phyloP scores from a whole-genome alignment of 2,888 invertebrate species.

The Tipula helvola region DNA sequence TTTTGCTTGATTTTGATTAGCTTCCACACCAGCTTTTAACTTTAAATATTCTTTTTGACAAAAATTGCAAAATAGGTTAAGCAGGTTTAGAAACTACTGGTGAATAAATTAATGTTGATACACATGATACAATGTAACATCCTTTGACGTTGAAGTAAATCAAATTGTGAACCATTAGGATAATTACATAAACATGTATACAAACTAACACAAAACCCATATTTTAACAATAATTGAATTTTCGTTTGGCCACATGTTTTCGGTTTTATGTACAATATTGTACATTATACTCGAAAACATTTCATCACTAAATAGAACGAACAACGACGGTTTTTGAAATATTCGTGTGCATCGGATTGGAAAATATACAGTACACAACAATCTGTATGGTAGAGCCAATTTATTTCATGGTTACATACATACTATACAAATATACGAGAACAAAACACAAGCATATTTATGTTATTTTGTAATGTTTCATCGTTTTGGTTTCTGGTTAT shows the following conservation, averaged over 20 bases:
- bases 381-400: not conserved
- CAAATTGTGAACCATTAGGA: not conserved
- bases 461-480: not conserved
- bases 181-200: not conserved
- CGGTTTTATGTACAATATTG: not conserved
- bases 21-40: no score
- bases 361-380: not conserved
- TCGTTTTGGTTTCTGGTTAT: not conserved
- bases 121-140: no score
- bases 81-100: no score
- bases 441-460: no score
- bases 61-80: no score
- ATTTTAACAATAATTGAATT: not conserved
- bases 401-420: not conserved
- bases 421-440: not conserved
- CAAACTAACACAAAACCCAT: not conserved
- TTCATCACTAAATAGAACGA: not conserved
- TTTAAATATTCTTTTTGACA: no score
- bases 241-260: not conserved
- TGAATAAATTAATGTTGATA: no score
- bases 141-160: not conserved
- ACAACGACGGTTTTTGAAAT: not conserved
- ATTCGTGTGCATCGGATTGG: not conserved
- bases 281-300: not conserved
- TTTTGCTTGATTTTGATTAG: no score